These are phyloP conservation scores for Pyrgus malvae DNA, from an alignment of 2,888 invertebrate genomes.

Conservation along the genomic window DNA sequence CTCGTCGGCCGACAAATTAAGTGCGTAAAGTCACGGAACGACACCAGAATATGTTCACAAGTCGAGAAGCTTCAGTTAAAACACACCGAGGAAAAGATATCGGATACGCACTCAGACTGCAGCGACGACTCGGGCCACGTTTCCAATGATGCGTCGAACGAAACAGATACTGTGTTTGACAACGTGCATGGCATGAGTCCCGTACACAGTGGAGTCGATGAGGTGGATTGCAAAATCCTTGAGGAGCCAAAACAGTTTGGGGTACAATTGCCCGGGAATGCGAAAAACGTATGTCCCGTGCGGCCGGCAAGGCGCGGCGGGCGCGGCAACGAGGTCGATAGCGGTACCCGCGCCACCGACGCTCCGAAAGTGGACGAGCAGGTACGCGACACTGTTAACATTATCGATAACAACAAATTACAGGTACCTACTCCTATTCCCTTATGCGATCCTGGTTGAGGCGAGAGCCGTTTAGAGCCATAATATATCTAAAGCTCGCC, in stretches of 20 bases:
- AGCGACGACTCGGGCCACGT: conserved; percentile 92
- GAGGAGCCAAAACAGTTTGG: conserved; percentile 66
- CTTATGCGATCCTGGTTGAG: neutral
- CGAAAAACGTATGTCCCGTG: conserved; percentile 69
- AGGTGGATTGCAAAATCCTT: conserved; percentile 67
- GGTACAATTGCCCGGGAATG: conserved; percentile 64
- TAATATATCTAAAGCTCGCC: conserved; percentile 21
- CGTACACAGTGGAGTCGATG: conserved; percentile 49
- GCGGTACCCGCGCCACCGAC: conserved; percentile 73
- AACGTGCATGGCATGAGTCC: conserved; percentile 59
- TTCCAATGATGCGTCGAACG: conserved; percentile 90
- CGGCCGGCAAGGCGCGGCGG: conserved; percentile 71
- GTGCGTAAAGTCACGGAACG: conserved; percentile 67
- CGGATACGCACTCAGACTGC: conserved; percentile 85
- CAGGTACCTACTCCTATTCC: conserved; percentile 52
- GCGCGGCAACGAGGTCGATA: conserved; percentile 78
- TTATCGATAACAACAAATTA: conserved; percentile 74
- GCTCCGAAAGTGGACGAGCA: conserved; percentile 80
- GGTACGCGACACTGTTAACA: conserved; percentile 78
- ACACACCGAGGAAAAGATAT: conserved; percentile 74
- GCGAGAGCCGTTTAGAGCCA: neutral
- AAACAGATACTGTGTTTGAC: conserved; percentile 79
- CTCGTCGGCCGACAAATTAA: conserved; percentile 76
- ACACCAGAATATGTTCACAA: conserved; percentile 66
- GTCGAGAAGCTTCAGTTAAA: conserved; percentile 63